Conservation (phyloP, 23 tunicate genomes). For the Ciona savignyi region DNA sequence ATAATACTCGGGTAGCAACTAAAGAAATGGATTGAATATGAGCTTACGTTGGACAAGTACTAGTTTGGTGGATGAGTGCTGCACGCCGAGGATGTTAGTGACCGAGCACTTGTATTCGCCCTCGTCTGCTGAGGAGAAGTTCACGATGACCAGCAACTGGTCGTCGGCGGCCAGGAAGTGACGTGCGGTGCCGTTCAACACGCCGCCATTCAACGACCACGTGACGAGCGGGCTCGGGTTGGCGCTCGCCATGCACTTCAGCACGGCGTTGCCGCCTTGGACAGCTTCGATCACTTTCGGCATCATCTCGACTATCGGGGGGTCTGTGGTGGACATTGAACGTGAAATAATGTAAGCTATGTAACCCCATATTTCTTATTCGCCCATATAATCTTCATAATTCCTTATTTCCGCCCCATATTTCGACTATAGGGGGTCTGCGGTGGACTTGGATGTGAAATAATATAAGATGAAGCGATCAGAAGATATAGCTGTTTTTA, state of each 20-base stretch:
- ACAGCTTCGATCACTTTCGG: conserved; percentile 12
- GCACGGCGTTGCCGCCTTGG: conserved; percentile 32
- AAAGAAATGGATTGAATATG: too few relatives aligned
- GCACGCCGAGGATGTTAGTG: conserved; percentile 30
- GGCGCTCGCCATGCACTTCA: conserved; percentile 51
- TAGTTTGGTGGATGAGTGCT: conserved; percentile 5
- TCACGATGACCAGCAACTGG: conserved; percentile 47
- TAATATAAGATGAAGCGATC: too few relatives aligned
- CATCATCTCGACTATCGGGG: conserved; percentile 40
- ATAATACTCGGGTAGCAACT: too few relatives aligned
- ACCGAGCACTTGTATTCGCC: conserved; percentile 53
- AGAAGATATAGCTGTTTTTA: too few relatives aligned
- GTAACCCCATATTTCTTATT: neutral
- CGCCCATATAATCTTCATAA: neutral
- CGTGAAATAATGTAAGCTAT: neutral
- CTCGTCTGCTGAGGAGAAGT: conserved; percentile 17
- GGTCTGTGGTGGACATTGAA: conserved; percentile 3
- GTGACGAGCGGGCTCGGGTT: conserved; percentile 33
- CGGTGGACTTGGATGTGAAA: neutral
- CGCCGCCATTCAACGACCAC: conserved; percentile 36
- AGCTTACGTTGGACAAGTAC: conserved; percentile 20
- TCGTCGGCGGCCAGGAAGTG: conserved; percentile 53
- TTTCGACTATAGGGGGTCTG: neutral
- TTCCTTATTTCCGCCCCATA: neutral
- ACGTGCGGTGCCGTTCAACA: conserved; percentile 36